Conservation (phyloP, 2,113 vertebrate species). For the Malaclemys terrapin region DNA sequence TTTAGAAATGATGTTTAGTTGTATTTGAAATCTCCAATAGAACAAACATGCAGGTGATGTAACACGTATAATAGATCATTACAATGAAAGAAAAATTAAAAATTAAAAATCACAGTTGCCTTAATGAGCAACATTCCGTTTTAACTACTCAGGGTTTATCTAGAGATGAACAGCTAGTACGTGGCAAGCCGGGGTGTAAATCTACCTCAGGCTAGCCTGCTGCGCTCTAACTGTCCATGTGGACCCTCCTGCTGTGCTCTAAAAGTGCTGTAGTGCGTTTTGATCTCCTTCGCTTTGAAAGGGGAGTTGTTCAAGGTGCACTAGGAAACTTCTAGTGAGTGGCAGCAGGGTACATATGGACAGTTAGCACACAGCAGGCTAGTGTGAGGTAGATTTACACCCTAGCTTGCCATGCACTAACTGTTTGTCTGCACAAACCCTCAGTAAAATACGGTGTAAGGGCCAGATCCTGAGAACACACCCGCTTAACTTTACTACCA, state of each 20-base stretch:
- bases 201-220: not conserved
- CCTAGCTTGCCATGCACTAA: no score
- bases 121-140: not conserved
- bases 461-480: rapidly evolving
- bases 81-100: not conserved
- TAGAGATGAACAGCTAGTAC: not conserved
- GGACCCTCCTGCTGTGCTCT: not conserved
- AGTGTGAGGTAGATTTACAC: no score
- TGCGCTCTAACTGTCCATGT: no score
- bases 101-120: not conserved
- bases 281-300: no score
- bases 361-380: no score
- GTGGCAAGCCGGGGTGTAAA: not conserved
- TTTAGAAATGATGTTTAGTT: not conserved
- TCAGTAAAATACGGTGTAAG: not conserved
- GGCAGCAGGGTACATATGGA: no score
- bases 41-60: not conserved
- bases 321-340: no score
- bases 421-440: no score
- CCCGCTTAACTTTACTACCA: not conserved
- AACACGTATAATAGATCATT: not conserved
- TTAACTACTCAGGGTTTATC: not conserved
- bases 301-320: no score
- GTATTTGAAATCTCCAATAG: not conserved
- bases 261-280: not conserved